Percentiles rank a stretch among this genome's conserved stretches.
Evolutionary conservation across 35 echinoderm and acorn worm species (phyloP).

Genomic region (Chiridota heheva): DNA sequence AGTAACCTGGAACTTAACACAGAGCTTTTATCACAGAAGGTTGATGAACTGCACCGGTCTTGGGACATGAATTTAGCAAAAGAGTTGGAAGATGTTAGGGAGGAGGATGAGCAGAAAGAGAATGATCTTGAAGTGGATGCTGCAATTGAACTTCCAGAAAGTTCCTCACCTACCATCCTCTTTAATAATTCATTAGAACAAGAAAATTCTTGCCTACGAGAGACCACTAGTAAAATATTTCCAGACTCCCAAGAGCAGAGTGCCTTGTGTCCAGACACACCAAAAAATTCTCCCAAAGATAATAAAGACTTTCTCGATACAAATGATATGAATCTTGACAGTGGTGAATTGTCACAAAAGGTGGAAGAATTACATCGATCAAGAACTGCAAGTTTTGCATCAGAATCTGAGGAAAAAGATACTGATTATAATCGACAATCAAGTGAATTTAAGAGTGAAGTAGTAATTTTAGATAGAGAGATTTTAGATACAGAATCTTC

Average conservation of each 20-base stretch:
- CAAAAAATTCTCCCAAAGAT: not conserved
- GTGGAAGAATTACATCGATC: conserved; percentile 25
- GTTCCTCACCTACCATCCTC: no score
- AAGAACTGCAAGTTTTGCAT: conserved; percentile 29
- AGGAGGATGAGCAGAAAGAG: no score
- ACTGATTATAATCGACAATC: not conserved
- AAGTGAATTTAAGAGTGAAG: not conserved
- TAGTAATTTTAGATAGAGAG: not conserved
- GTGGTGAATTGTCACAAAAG: not conserved
- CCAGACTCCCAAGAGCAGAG: no score
- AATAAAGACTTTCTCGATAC: not conserved
- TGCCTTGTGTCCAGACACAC: not conserved
- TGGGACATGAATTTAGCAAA: no score
- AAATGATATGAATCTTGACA: not conserved
- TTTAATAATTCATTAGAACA: no score
- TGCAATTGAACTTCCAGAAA: no score
- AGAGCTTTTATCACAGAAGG: not conserved
- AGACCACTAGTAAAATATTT: no score
- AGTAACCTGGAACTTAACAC: conserved; percentile 6
- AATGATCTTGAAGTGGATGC: no score
- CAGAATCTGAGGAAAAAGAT: not conserved
- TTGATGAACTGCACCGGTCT: not conserved
- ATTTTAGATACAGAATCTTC: no score
- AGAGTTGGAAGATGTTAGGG: no score
- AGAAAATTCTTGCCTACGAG: no score